Conservation (phyloP, 2,113 vertebrate genomes). For the Saccopteryx leptura region DNA sequence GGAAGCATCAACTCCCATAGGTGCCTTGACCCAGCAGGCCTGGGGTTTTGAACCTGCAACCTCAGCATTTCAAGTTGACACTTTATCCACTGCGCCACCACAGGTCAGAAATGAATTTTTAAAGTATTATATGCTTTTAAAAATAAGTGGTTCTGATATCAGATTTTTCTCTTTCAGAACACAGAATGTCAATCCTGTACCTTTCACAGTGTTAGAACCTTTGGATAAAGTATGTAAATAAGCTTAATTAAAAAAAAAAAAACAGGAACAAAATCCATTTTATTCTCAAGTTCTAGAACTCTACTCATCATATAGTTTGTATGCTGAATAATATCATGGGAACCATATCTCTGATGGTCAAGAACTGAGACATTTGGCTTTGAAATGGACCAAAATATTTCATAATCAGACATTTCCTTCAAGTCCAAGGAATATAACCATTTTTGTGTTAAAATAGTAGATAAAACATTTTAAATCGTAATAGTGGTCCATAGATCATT, state of each 20-base stretch:
- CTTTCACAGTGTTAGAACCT: background rate
- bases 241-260: background rate
- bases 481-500: background rate
- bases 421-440: background rate
- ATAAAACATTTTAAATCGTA: background rate
- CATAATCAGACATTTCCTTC: background rate
- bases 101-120: background rate
- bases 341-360: background rate
- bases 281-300: background rate
- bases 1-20: too few species aligned
- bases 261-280: background rate
- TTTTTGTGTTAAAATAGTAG: background rate
- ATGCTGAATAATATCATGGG: background rate
- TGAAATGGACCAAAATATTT: background rate
- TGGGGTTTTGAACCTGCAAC: too few species aligned
- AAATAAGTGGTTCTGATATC: background rate
- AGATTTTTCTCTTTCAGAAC: background rate
- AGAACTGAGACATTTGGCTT: background rate
- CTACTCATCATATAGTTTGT: background rate
- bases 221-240: background rate
- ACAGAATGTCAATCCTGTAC: background rate
- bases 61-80: too few species aligned
- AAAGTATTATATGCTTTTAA: background rate
- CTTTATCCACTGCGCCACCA: too few species aligned
- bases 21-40: too few species aligned